A percentile compares a stretch with the other conserved stretches of the same genome.
Conservation (phyloP, 1,140 invertebrate species). For the Orussus abietinus region DNA sequence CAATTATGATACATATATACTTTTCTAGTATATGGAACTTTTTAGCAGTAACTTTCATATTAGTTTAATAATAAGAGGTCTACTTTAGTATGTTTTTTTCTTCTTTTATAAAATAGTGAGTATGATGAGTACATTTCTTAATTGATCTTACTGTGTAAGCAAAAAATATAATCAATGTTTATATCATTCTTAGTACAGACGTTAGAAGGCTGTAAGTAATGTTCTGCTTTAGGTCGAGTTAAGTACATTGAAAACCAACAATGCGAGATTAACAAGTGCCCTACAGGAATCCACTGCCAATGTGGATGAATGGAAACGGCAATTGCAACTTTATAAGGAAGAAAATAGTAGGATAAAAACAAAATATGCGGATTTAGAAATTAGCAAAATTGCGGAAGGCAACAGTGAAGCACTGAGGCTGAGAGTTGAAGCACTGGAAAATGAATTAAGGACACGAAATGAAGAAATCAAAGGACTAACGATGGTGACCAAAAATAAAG, state of each 20-base stretch:
- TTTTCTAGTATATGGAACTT: too few relatives aligned
- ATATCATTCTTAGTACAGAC: too few relatives aligned
- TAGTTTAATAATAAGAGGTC: too few relatives aligned
- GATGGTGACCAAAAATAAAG: constrained; percentile 52
- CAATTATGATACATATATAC: too few relatives aligned
- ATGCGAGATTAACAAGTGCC: constrained; percentile 88
- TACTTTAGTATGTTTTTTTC: too few relatives aligned
- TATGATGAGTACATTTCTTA: too few relatives aligned
- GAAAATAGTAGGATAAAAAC: constrained; percentile 88
- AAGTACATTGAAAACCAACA: constrained; percentile 93
- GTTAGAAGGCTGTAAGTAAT: too few relatives aligned
- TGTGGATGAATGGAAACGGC: constrained; percentile 97
- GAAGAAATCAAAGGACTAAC: constrained; percentile 65
- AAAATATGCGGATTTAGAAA: constrained; percentile 69
- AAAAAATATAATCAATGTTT: too few relatives aligned
- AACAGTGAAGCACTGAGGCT: constrained; percentile 62
- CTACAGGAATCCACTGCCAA: constrained; percentile 96
- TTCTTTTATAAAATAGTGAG: too few relatives aligned
- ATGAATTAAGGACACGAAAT: constrained; percentile 73
- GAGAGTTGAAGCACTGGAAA: constrained; percentile 72
- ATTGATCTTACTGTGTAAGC: too few relatives aligned
- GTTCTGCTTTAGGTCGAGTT: constrained; percentile 68
- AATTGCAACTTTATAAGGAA: constrained; percentile 93
- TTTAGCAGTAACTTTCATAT: background rate
- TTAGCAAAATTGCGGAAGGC: constrained; percentile 58